Conservation (phyloP, 2,797 vertebrate species). For the Pogoniulus pusillus region DNA sequence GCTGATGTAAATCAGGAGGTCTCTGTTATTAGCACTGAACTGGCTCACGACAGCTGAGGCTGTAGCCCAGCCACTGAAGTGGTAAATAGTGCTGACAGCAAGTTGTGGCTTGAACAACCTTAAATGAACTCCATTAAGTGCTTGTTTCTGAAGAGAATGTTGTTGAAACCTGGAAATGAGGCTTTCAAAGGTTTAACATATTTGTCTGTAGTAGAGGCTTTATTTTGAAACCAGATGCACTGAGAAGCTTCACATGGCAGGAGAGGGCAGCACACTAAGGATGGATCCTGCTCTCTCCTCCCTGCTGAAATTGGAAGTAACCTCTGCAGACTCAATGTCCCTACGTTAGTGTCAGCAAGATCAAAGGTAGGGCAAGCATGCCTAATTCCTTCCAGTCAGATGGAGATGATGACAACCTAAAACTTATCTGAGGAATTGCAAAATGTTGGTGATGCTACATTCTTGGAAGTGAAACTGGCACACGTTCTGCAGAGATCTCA, state of each 20-base stretch:
- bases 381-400: background rate
- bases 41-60: slow-evolving; percentile 59
- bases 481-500: background rate
- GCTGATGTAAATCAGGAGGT: slow-evolving; percentile 68
- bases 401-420: slow-evolving; percentile 42
- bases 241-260: slow-evolving; percentile 41
- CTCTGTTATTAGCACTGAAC: slow-evolving; percentile 46
- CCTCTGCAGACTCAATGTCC: slow-evolving; percentile 22
- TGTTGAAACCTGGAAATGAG: slow-evolving; percentile 71
- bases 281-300: background rate
- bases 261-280: background rate
- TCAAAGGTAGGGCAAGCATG: slow-evolving; percentile 12
- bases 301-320: slow-evolving; percentile 1
- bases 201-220: slow-evolving; percentile 52
- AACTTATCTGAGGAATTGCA: slow-evolving; percentile 52
- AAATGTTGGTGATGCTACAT: slow-evolving; percentile 38
- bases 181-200: slow-evolving; percentile 66
- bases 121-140: slow-evolving; percentile 69
- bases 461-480: slow-evolving; percentile 58
- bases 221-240: slow-evolving; percentile 65
- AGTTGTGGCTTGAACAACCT: slow-evolving; percentile 68
- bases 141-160: slow-evolving; percentile 65
- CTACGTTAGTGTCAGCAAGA: background rate
- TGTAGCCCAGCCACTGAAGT: slow-evolving; percentile 68
- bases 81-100: slow-evolving; percentile 69